Evolutionary conservation across 2,797 vertebrate genomes (phyloP).

Genomic region (Neoniphon sammara): DNA sequence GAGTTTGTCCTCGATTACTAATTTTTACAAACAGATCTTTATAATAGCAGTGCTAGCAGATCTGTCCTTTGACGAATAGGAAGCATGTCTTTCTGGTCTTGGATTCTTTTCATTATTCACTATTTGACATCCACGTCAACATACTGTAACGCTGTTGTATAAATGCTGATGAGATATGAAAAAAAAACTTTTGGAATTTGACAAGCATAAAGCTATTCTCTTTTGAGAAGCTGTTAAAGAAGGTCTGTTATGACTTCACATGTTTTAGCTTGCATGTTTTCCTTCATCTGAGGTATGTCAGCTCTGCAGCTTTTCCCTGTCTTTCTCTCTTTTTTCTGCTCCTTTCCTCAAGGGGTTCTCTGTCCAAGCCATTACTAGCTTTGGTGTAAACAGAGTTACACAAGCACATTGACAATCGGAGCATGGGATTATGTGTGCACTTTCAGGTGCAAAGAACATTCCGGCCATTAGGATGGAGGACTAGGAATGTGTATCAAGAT

Average conservation of each 20-base stretch:
- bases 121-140: constrained; percentile 20
- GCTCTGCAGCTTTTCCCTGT: constrained; percentile 32
- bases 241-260: constrained; percentile 40
- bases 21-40: constrained; percentile 33
- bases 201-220: constrained; percentile 26
- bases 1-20: constrained; percentile 31
- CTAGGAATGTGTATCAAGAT: constrained; percentile 35
- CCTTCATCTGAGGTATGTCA: constrained; percentile 46
- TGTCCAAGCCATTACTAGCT: constrained; percentile 67
- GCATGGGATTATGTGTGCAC: constrained; percentile 43
- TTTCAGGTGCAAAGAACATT: constrained; percentile 58
- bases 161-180: constrained; percentile 19
- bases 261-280: constrained; percentile 38
- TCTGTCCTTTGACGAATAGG: constrained; percentile 19
- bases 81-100: neutral
- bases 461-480: constrained; percentile 30
- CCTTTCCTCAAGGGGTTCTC: constrained; percentile 64
- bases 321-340: constrained; percentile 47
- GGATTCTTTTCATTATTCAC: constrained; percentile 24
- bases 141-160: constrained; percentile 24
- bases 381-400: constrained; percentile 53
- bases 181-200: constrained; percentile 33
- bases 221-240: constrained; percentile 23
- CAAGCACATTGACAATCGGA: constrained; percentile 43
- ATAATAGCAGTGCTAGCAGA: constrained; percentile 21